These are phyloP conservation scores for Copsychus sechellarum DNA, from an alignment of 2,113 vertebrate genomes.

Conservation along the genomic window DNA sequence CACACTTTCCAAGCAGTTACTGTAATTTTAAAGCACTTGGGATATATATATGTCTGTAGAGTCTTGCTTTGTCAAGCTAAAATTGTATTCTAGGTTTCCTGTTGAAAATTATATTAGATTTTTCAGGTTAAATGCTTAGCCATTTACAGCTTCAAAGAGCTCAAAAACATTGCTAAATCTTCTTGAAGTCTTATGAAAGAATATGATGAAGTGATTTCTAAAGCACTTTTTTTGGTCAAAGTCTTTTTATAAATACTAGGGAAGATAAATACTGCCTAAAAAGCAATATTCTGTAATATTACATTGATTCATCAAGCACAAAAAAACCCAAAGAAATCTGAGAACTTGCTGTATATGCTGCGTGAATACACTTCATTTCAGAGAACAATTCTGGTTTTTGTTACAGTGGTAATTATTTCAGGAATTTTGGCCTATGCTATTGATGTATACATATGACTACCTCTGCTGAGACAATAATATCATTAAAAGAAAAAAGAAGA, in stretches of 20 bases:
- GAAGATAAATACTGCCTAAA: not conserved
- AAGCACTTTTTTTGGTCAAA: not conserved
- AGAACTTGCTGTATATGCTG: rapidly evolving
- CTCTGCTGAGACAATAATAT: not conserved
- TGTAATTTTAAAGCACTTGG: not conserved
- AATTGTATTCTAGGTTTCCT: not conserved
- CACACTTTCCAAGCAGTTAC: not conserved
- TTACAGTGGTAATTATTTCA: not conserved
- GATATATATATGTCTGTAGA: not conserved
- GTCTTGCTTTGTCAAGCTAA: not conserved
- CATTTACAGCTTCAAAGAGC: not conserved
- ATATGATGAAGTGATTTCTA: not conserved
- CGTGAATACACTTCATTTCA: not conserved
- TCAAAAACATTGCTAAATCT: not conserved
- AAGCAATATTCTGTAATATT: not conserved
- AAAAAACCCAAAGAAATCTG: not conserved
- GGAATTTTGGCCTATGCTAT: not conserved
- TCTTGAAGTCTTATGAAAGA: not conserved
- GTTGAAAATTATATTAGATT: not conserved
- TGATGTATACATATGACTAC: not conserved
- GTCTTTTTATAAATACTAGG: not conserved
- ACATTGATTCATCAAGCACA: not conserved
- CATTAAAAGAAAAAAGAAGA: not conserved
- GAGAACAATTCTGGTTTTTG: not conserved
- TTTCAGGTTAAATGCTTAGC: not conserved